These are phyloP conservation scores for Horisme vitalbata DNA, from an alignment of 2,888 invertebrate species.

Conservation along the genomic window DNA sequence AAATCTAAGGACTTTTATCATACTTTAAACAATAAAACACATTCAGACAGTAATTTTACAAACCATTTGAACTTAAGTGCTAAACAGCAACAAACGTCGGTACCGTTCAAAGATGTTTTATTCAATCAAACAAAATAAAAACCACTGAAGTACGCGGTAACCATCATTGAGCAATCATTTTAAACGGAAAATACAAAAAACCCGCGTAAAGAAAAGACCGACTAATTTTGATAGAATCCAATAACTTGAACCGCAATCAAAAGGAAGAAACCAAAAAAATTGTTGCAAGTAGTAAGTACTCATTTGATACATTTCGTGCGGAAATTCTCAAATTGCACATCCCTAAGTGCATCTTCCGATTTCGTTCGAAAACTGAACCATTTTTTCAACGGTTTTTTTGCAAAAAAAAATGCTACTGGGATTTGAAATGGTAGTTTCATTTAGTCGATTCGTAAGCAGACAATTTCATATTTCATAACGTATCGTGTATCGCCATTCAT, in stretches of 20 bases:
- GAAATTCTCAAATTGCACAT: constrained; percentile 81
- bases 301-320: constrained; percentile 72
- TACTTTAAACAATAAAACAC: constrained; percentile 9
- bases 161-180: constrained; percentile 45
- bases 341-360: constrained; percentile 63
- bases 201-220: constrained; percentile 17
- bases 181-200: constrained; percentile 43
- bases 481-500: constrained; percentile 67
- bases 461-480: constrained; percentile 31
- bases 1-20: not conserved
- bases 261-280: constrained; percentile 57
- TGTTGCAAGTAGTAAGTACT: constrained; percentile 62
- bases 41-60: constrained; percentile 23
- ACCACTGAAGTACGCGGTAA: constrained; percentile 51
- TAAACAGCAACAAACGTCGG: constrained; percentile 39
- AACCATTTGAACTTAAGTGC: constrained; percentile 28
- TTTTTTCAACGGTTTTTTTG: constrained; percentile 40
- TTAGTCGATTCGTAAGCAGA: constrained; percentile 1
- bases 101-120: constrained; percentile 40
- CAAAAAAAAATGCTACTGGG: constrained; percentile 1
- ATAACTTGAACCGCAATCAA: constrained; percentile 55
- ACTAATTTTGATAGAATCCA: constrained; percentile 25
- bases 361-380: constrained; percentile 40
- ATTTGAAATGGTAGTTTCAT: not conserved
- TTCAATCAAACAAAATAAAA: constrained; percentile 42